Conservation (phyloP, 2,888 invertebrate species). For the Tolmerus cingulatus region DNA sequence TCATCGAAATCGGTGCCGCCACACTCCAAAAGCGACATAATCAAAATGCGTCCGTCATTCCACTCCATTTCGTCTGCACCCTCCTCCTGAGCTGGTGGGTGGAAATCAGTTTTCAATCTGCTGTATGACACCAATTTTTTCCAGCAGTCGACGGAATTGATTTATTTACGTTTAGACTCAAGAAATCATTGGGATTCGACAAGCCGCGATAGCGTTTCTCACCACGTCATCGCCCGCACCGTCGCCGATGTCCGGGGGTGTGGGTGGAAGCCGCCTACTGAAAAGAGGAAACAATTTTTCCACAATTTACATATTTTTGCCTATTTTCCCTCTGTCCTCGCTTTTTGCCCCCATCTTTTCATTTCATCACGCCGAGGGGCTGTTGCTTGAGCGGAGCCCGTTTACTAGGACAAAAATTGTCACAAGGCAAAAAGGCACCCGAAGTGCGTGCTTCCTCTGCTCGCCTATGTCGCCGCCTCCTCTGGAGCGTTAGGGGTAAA, state of each 20-base stretch:
- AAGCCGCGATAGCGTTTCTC: not conserved
- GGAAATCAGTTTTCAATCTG: conserved; percentile 22
- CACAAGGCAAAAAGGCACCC: not conserved
- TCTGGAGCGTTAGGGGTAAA: not conserved
- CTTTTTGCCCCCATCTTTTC: not conserved
- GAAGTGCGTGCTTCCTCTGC: not conserved
- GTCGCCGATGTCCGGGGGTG: not conserved
- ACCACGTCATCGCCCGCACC: not conserved
- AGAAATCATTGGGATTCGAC: conserved; percentile 10
- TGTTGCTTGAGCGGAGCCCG: not conserved
- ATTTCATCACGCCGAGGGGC: not conserved
- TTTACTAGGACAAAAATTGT: not conserved
- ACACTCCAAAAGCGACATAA: not conserved
- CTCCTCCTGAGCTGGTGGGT: not conserved
- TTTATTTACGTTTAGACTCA: conserved; percentile 25
- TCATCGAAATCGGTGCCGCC: not conserved
- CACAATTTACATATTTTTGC: conserved; percentile 37
- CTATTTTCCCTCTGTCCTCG: not conserved
- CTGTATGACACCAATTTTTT: conserved; percentile 29
- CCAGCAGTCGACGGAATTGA: conserved; percentile 33
- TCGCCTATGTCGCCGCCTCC: not conserved
- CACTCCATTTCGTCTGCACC: not conserved
- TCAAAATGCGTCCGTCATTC: not conserved
- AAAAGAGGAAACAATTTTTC: conserved; percentile 36
- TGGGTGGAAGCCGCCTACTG: not conserved